Conservation (phyloP, 1,140 invertebrate genomes). For the Drosophila kikkawai region DNA sequence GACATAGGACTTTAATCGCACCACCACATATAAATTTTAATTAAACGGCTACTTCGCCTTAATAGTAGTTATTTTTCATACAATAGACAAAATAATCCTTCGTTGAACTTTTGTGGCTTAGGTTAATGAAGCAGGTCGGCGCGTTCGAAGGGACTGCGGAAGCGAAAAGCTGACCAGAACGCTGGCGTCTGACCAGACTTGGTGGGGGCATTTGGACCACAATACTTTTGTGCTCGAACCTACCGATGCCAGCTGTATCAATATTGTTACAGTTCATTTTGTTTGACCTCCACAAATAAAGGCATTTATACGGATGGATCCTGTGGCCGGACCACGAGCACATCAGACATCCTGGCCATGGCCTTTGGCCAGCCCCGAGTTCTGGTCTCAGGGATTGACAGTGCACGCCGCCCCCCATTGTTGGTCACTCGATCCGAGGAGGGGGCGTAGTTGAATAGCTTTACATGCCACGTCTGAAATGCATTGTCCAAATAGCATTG, state of each 20-base stretch:
- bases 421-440: not conserved
- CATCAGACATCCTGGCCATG: conserved; percentile 36
- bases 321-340: conserved; percentile 36
- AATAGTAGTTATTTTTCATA: conserved; percentile 46
- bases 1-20: conserved; percentile 3
- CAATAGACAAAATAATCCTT: conserved; percentile 53
- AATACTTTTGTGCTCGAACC: conserved; percentile 69
- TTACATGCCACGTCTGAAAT: conserved; percentile 50
- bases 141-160: conserved; percentile 19
- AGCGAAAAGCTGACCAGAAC: conserved; percentile 44
- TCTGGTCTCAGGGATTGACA: conserved; percentile 35
- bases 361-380: conserved; percentile 37
- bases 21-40: not conserved
- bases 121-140: conserved; percentile 68
- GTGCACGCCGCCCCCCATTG: conserved; percentile 25
- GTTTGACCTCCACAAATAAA: conserved; percentile 76
- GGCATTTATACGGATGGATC: conserved; percentile 67
- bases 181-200: conserved; percentile 48
- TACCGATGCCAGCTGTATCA: conserved; percentile 76
- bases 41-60: not conserved
- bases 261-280: conserved; percentile 83
- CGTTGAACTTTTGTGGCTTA: conserved; percentile 47
- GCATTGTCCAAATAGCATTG: conserved; percentile 44
- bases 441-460: conserved; percentile 33
- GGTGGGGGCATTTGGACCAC: conserved; percentile 29